These are phyloP conservation scores for Mythimna albipuncta DNA, from an alignment of 2,888 invertebrate species.

Conservation along the genomic window DNA sequence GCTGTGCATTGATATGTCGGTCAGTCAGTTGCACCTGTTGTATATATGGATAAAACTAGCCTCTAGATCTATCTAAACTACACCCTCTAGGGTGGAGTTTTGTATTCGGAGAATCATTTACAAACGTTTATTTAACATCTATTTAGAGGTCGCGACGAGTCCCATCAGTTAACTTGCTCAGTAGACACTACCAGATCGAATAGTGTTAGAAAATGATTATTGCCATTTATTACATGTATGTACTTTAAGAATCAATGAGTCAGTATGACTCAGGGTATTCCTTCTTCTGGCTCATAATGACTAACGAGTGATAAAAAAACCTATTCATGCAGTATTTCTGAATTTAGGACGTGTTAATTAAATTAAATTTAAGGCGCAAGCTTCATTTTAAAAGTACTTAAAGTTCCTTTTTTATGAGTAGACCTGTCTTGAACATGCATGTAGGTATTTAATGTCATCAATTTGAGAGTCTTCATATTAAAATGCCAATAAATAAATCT, in stretches of 20 bases:
- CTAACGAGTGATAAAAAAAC: not conserved
- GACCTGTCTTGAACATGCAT: not conserved
- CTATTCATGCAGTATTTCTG: not conserved
- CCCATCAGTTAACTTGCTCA: constrained; percentile 11
- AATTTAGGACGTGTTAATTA: not conserved
- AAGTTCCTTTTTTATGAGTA: not conserved
- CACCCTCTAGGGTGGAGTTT: not conserved
- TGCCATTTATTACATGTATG: not conserved
- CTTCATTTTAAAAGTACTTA: not conserved
- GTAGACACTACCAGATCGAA: constrained; percentile 26
- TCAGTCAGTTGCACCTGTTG: too few species aligned
- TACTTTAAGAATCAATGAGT: constrained; percentile 21
- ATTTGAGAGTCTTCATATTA: too few species aligned
- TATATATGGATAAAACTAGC: too few species aligned
- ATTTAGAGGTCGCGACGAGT: constrained; percentile 8
- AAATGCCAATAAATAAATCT: too few species aligned
- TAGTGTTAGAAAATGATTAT: constrained; percentile 18
- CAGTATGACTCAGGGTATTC: not conserved
- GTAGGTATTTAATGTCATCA: too few species aligned
- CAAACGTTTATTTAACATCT: constrained; percentile 37
- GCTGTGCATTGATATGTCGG: too few species aligned
- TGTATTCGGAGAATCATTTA: constrained; percentile 14
- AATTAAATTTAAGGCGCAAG: not conserved
- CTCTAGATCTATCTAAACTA: not conserved
- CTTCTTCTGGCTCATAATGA: not conserved